These are phyloP conservation scores for Phylloscopus trochilus DNA, from an alignment of 2,113 vertebrate species.

Conservation along the genomic window DNA sequence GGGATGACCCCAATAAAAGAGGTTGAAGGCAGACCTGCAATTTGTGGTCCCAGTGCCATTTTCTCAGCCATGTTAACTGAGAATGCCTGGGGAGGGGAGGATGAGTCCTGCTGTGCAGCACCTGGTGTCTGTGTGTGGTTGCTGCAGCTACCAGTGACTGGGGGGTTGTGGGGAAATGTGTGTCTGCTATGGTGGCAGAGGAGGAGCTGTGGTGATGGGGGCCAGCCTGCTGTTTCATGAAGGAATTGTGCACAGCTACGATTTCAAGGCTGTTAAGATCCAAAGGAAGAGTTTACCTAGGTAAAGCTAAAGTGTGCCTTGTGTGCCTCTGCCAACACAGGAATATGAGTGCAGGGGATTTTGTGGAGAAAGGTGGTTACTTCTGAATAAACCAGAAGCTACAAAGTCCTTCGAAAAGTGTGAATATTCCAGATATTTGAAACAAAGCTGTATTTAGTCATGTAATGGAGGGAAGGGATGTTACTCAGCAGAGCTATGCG, in stretches of 20 bases:
- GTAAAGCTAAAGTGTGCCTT: neutral
- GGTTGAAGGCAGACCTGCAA: neutral
- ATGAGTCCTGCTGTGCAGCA: fast-evolving
- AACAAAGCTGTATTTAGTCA: neutral
- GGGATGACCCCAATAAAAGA: neutral
- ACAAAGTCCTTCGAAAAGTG: neutral
- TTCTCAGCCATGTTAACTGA: neutral
- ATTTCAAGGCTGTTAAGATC: neutral
- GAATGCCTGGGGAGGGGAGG: neutral
- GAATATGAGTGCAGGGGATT: neutral
- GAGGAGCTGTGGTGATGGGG: neutral
- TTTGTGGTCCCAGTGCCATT: neutral
- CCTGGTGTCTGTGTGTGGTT: fast-evolving
- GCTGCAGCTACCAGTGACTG: fast-evolving
- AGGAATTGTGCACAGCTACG: fast-evolving
- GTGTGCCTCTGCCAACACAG: neutral
- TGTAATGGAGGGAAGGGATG: neutral
- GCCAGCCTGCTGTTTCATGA: neutral
- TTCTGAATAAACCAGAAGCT: neutral
- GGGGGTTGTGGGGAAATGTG: neutral
- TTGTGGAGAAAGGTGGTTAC: neutral
- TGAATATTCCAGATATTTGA: neutral
- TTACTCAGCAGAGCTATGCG: neutral
- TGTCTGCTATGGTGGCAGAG: neutral
- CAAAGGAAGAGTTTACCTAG: neutral